These are phyloP conservation scores for Rapana venosa DNA, from an alignment of 2,888 invertebrate genomes.

Conservation along the genomic window DNA sequence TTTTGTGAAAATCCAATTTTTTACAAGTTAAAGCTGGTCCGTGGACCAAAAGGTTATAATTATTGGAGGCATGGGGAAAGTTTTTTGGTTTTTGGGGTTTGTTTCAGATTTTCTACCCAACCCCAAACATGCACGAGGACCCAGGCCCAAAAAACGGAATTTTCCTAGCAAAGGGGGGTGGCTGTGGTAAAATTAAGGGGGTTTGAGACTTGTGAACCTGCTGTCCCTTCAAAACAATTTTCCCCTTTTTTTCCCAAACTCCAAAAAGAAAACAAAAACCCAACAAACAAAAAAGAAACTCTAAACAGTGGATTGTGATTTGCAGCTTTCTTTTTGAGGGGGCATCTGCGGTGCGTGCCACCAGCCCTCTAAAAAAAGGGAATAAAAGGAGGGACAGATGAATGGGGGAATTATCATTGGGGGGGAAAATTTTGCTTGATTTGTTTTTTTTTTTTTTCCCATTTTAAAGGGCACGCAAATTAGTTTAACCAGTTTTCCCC, in stretches of 20 bases:
- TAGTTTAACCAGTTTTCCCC: no score
- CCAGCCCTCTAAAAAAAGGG: background rate
- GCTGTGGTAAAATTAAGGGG: slow-evolving; percentile 10
- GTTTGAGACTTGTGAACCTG: slow-evolving; percentile 43
- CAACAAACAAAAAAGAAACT: background rate
- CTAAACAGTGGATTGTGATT: background rate
- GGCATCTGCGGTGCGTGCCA: background rate
- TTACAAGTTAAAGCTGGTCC: no score
- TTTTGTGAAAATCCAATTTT: no score
- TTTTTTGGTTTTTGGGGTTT: background rate
- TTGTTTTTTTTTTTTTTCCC: no score
- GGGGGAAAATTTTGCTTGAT: no score
- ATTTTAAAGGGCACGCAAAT: no score
- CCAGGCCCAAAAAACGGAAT: slow-evolving; percentile 53
- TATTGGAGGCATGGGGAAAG: background rate
- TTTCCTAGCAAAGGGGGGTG: slow-evolving; percentile 58
- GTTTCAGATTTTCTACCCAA: slow-evolving; percentile 45
- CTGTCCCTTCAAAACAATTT: background rate
- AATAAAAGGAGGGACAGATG: background rate
- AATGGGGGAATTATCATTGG: no score
- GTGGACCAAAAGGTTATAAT: no score
- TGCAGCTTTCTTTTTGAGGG: background rate
- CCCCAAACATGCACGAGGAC: slow-evolving; percentile 28
- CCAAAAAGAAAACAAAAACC: no score
- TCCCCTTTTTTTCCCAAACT: background rate